Conservation (phyloP, 2,797 vertebrate genomes). For the Sphenopsis melanotis region DNA sequence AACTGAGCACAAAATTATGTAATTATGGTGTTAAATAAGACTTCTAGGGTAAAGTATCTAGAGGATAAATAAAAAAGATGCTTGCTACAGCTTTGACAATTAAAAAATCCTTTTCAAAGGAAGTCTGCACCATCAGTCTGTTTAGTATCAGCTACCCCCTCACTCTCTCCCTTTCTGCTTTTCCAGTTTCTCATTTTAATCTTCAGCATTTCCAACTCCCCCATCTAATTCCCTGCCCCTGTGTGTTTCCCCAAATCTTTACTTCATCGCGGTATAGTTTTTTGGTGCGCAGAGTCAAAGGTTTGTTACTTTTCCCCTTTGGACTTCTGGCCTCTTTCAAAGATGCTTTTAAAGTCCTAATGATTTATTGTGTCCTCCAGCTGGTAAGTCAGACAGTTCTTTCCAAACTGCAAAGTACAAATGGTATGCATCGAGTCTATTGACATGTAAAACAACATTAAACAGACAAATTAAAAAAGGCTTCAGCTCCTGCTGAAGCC, state of each 20-base stretch:
- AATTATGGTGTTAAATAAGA: slow-evolving; percentile 56
- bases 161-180: background rate
- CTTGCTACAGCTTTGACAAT: background rate
- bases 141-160: background rate
- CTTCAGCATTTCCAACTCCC: background rate
- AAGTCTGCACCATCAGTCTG: background rate
- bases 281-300: background rate
- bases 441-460: background rate
- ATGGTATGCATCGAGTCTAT: background rate
- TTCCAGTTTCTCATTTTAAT: background rate
- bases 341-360: background rate
- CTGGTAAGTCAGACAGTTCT: background rate
- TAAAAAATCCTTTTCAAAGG: background rate
- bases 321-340: background rate
- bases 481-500: background rate
- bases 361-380: background rate
- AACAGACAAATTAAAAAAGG: background rate
- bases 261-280: background rate
- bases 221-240: background rate
- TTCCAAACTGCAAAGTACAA: background rate
- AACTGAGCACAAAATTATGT: slow-evolving; percentile 40
- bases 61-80: background rate
- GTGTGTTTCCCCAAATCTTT: background rate
- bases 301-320: background rate
- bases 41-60: background rate